These are phyloP conservation scores for Luscinia megarhynchos DNA, from an alignment of 2,797 vertebrate genomes.

Conservation along the genomic window DNA sequence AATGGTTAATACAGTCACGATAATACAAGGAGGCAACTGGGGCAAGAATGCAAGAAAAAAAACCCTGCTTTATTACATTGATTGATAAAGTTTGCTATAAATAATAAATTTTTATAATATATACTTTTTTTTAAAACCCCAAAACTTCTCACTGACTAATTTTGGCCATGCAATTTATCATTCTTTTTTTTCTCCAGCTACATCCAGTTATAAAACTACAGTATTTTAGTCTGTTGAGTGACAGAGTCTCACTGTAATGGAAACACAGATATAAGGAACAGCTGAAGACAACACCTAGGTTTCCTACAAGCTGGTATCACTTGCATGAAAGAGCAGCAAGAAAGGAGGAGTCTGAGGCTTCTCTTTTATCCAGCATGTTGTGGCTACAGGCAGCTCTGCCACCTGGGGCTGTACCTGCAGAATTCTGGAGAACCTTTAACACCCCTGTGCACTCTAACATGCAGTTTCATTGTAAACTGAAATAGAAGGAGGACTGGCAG, in stretches of 20 bases:
- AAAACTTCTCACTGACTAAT: fast-evolving
- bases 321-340: background rate
- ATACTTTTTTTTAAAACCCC: too few relatives aligned
- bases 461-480: background rate
- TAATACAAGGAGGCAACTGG: background rate
- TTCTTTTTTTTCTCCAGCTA: background rate
- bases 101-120: too few relatives aligned
- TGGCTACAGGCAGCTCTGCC: background rate
- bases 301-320: background rate
- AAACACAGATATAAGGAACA: background rate
- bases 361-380: background rate
- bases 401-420: background rate
- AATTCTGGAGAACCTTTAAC: background rate
- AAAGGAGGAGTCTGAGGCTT: background rate
- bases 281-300: background rate
- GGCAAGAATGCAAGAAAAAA: background rate
- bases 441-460: background rate
- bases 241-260: background rate
- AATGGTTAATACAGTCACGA: background rate
- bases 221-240: background rate
- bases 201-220: background rate
- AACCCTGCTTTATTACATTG: background rate
- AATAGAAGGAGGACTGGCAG: background rate
- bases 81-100: background rate
- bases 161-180: background rate